Percentiles rank a stretch among this genome's conserved stretches.
These are phyloP conservation scores for Caenorhabditis parvicauda DNA, from an alignment of 2,888 invertebrate genomes.

Conservation along the genomic window DNA sequence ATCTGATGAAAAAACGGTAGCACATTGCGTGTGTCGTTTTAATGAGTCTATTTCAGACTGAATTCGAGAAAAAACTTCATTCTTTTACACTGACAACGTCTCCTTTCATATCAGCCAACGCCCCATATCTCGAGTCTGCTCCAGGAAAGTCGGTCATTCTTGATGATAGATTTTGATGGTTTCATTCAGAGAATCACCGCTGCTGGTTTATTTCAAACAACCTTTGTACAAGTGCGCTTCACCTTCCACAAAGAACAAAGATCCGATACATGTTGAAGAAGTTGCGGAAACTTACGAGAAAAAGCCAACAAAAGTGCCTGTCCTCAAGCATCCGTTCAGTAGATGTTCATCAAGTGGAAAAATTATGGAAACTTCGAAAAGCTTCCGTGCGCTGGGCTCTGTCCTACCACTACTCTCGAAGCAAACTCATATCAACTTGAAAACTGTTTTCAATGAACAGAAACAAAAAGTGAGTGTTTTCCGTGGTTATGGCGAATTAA, in stretches of 20 bases:
- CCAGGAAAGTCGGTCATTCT: conserved; percentile 71
- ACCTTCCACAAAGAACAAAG: neutral
- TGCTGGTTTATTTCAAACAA: conserved; percentile 62
- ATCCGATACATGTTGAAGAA: neutral
- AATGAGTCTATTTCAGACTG: conserved; percentile 21
- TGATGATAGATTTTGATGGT: neutral
- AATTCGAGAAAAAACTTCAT: conserved; percentile 36
- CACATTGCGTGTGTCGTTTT: neutral
- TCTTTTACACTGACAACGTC: conserved; percentile 74
- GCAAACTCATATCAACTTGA: too few species aligned
- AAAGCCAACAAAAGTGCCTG: too few species aligned
- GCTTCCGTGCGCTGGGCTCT: too few species aligned
- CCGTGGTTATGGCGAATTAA: too few species aligned
- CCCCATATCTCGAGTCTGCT: conserved; percentile 81
- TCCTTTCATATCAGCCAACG: conserved; percentile 79
- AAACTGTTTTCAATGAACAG: too few species aligned
- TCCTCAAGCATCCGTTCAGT: too few species aligned
- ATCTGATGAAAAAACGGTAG: neutral
- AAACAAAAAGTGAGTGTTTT: too few species aligned
- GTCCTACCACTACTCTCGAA: too few species aligned
- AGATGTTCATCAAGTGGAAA: too few species aligned
- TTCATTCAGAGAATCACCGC: conserved; percentile 68
- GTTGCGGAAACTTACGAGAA: too few species aligned
- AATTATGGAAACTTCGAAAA: too few species aligned
- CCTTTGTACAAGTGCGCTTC: conserved; percentile 29